phyloP scores from a whole-genome alignment of 2,888 invertebrate genomes.

The Linnaemya tessellans region DNA sequence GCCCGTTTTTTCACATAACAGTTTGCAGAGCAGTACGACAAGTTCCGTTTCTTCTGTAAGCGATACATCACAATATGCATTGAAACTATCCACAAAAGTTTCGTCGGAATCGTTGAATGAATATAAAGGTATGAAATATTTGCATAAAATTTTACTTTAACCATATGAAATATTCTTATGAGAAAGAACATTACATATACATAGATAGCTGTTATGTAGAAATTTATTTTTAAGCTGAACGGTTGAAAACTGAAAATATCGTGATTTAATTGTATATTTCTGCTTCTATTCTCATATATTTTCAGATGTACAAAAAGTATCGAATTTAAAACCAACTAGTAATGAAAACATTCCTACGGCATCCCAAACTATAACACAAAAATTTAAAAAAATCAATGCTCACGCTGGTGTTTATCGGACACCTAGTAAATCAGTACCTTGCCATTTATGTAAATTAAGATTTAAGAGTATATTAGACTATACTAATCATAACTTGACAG shows the following conservation, averaged over 20 bases:
- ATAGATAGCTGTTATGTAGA: not conserved
- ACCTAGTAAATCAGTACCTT: conserved; percentile 79
- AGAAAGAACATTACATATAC: no score
- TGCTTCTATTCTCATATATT: not conserved
- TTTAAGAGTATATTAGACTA: conserved; percentile 80
- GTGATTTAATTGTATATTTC: no score
- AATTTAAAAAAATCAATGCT: conserved; percentile 76
- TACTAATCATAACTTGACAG: conserved; percentile 78
- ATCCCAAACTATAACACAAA: conserved; percentile 72
- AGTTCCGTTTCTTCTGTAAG: conserved; percentile 26
- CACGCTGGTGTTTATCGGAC: conserved; percentile 80
- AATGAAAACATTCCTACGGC: conserved; percentile 73
- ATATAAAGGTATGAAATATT: conserved; percentile 67
- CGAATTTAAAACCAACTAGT: conserved; percentile 18
- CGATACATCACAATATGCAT: conserved; percentile 17
- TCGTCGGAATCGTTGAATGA: conserved; percentile 61
- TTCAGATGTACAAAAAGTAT: conserved; percentile 56
- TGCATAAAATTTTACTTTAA: not conserved
- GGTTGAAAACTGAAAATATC: no score
- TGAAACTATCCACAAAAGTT: conserved; percentile 40
- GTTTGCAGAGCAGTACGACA: conserved; percentile 8
- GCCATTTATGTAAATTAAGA: conserved; percentile 78
- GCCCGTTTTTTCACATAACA: conserved; percentile 72
- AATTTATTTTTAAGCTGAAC: not conserved
- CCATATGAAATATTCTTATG: not conserved